Evolutionary conservation across 2,888 invertebrate species (phyloP).

Genomic region (Microctonus hyperodae): DNA sequence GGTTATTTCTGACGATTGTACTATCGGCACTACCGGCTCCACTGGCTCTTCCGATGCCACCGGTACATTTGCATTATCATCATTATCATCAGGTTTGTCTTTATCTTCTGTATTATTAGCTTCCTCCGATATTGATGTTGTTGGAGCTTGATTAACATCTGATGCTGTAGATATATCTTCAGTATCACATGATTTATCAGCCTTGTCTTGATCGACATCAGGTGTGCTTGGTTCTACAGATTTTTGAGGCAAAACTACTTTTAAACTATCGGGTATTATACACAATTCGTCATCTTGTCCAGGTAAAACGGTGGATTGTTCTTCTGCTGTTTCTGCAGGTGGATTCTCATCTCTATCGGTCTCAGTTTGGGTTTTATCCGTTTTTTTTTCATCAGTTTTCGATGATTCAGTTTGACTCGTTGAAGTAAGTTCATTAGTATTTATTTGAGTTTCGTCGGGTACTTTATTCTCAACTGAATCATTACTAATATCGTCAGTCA

Average conservation of each 20-base stretch:
- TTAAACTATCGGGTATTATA: slow-evolving; percentile 62
- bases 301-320: slow-evolving; percentile 50
- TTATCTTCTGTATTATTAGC: slow-evolving; percentile 2
- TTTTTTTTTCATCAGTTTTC: slow-evolving; percentile 35
- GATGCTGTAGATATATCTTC: neutral
- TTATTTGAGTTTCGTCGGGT: slow-evolving; percentile 23
- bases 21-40: slow-evolving; percentile 24
- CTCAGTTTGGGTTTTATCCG: slow-evolving; percentile 28
- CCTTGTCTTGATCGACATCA: slow-evolving; percentile 38
- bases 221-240: slow-evolving; percentile 35
- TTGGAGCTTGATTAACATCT: neutral
- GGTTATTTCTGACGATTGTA: slow-evolving; percentile 11
- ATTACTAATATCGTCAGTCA: slow-evolving; percentile 17
- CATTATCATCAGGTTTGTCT: slow-evolving; percentile 28
- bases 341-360: slow-evolving; percentile 34
- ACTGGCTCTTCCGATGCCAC: too few relatives aligned
- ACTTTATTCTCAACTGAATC: slow-evolving; percentile 7
- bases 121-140: slow-evolving; percentile 37
- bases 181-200: slow-evolving; percentile 29
- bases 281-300: slow-evolving; percentile 61
- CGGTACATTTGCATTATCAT: slow-evolving; percentile 21
- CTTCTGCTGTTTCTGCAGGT: slow-evolving; percentile 44
- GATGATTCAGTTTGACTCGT: slow-evolving; percentile 29
- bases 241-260: slow-evolving; percentile 46
- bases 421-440: slow-evolving; percentile 23